phyloP scores from a whole-genome alignment of 2,888 invertebrate species.

The Rhorus exstirpatorius region DNA sequence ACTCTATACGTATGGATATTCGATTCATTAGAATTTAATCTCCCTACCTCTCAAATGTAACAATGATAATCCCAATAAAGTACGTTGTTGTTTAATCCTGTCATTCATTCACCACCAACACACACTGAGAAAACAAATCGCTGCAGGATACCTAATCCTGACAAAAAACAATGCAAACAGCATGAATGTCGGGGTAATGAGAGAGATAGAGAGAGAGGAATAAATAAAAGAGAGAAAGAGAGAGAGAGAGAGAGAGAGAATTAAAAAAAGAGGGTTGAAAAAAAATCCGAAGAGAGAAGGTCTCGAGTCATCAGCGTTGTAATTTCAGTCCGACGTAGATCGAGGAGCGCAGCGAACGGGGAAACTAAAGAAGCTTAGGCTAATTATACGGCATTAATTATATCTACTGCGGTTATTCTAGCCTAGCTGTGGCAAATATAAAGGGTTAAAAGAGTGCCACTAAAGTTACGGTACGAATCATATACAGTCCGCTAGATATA shows the following conservation, averaged over 20 bases:
- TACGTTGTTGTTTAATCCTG: no score
- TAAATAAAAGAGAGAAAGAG: slow-evolving; percentile 15
- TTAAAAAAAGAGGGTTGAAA: no score
- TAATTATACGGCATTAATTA: slow-evolving; percentile 75
- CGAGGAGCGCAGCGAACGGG: slow-evolving; percentile 62
- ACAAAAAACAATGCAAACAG: no score
- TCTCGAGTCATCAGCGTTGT: slow-evolving; percentile 30
- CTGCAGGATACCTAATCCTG: no score
- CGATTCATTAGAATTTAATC: no score
- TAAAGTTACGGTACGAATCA: slow-evolving; percentile 3
- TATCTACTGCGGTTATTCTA: slow-evolving; percentile 44
- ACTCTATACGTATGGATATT: no score
- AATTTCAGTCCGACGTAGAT: slow-evolving; percentile 48
- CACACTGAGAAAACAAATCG: no score
- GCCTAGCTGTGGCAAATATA: slow-evolving; percentile 60
- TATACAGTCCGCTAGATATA: slow-evolving; percentile 11
- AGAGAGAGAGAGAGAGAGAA: no score
- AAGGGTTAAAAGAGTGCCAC: slow-evolving; percentile 39
- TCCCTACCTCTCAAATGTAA: no score
- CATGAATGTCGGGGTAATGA: slow-evolving; percentile 5
- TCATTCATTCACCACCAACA: no score
- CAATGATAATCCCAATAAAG: no score
- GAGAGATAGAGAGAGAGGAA: neutral
- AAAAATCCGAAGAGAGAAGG: neutral
- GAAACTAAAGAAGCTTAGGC: slow-evolving; percentile 70